These are phyloP conservation scores for Ageneiosus marmoratus DNA, from an alignment of 2,113 vertebrate species.

Conservation along the genomic window DNA sequence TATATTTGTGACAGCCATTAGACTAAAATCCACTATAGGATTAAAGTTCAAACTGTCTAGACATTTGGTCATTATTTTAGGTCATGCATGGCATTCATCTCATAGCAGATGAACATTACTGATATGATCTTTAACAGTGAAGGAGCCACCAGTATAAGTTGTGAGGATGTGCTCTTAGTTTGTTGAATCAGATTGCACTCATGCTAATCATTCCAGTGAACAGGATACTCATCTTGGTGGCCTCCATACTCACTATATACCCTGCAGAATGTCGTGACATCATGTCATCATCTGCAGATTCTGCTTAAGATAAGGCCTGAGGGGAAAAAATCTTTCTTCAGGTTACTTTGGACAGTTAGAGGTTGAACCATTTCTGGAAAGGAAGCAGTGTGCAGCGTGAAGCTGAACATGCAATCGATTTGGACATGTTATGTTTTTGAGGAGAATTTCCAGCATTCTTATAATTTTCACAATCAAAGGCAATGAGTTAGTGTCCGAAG, in stretches of 20 bases:
- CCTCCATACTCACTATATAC: background rate
- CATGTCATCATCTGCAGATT: constrained; percentile 10
- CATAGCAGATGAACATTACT: background rate
- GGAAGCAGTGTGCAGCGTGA: background rate
- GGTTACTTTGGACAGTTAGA: background rate
- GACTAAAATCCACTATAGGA: too few species aligned
- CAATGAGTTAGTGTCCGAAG: background rate
- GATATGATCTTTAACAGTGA: background rate
- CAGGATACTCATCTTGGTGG: constrained; percentile 25
- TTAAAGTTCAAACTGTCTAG: background rate
- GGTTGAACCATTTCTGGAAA: background rate
- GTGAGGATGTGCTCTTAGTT: constrained; percentile 50
- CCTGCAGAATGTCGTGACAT: background rate
- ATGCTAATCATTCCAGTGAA: constrained; percentile 59
- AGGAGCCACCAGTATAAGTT: background rate
- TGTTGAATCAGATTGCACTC: constrained; percentile 62
- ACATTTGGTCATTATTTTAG: background rate
- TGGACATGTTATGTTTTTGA: background rate
- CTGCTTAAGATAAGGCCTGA: background rate
- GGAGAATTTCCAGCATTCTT: background rate
- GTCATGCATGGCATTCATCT: background rate
- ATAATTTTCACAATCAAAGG: background rate
- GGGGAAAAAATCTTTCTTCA: background rate
- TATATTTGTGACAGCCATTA: background rate
- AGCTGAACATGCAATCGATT: background rate